Evolutionary conservation across 35 echinoderm and acorn worm species (phyloP), one percentile per base, ranked within the genome.

Genomic region (Chiridota heheva): DNA sequence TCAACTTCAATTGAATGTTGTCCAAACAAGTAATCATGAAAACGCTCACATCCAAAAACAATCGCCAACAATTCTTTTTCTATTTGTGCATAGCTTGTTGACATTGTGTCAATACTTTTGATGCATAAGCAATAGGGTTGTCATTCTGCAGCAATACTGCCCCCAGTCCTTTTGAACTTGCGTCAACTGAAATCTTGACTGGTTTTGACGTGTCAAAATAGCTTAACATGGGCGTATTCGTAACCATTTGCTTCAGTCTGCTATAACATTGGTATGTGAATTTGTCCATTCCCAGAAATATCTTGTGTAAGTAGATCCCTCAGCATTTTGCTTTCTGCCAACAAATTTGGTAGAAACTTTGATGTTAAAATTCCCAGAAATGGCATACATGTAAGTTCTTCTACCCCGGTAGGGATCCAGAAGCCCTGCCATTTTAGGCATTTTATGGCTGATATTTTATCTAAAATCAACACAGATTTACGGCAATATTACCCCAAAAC

Each of bases 11-110:
- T 31, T 61, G n/a, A n/a, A n/a, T 80, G 2, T 44, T 80, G 17
- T 4, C 81, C 81, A 55, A 57, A 72, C 1, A 84, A 48, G 31
- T 72, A 84, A 37, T 72, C 46, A 72, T 84, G 67, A 39, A 84
- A 84, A 20, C 24, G n/a, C 49, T 72, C 34, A 33, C 82, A 86
- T 16, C 33, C 70, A 28, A 57, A 56, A 3, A 86, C 69, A 20
- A 86, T 72, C 2, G 51, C 82, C n/a, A 76, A 35, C 69, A 86
- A 41, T 46, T 76, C 58, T 45, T 86, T 86, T 33, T 86, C 83
- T 10, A 73, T 85, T 56, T 77, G 73, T 10, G 73, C 80, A 44
- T 70, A 83, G n/a, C 24, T 17, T 49, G 41, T 47, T 69, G 25
- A 22, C 36, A 56, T n/a, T 67, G 8, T n/a, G 40, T 55, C 40